Base-by-base conservation (phyloP, 2,113 vertebrate genomes). In the Lycaon pictus region DNA sequence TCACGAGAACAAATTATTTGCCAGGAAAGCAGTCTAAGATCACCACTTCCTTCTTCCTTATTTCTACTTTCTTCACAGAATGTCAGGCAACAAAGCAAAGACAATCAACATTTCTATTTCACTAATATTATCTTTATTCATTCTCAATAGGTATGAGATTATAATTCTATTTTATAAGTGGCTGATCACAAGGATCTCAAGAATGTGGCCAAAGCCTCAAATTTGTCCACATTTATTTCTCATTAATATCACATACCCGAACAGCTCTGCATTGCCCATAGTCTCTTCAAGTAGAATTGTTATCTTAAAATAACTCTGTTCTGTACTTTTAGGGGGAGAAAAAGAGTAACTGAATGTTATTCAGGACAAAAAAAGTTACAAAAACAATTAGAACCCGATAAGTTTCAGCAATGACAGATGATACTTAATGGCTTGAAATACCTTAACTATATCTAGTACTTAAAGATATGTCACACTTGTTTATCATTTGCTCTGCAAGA, bases 361-460 rank as follows among this genome's bases (percentile, higher is more conserved):
- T 93, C 9, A 22, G 27, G 43, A 94, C 82, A 84, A 96, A 94
- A 96, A 56, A 80, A 90, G 37, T 67, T 76, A 84, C 88, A 56
- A 95, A 48, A 56, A 88, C 19, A 85, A 32, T 55, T 32, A 67
- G n/a, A 88, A 92, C n/a, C 27, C 23, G 87, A 6, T 58, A 17
- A 58, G 25, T 67, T 80, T 79, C 55, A 32, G 5, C 80, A 51
- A 93, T 48, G 5, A 20, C 5, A 67, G 19, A 1, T 53, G 20
- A 83, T 67, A 90, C 16, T 90, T 87, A 95, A 93, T 58, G 12
- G 72, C 0, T 83, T 60, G 16, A 90, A 94, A 55, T 87, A 71
- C 20, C 7, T 7, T 35, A 10, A 87, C 51, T 53, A 74, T 6
- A 72, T 55, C 51, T 85, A 81, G 29, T 85, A 53, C 48, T 90